Base-by-base conservation (phyloP, 2,888 invertebrate genomes). In the Hypsopygia costalis region DNA sequence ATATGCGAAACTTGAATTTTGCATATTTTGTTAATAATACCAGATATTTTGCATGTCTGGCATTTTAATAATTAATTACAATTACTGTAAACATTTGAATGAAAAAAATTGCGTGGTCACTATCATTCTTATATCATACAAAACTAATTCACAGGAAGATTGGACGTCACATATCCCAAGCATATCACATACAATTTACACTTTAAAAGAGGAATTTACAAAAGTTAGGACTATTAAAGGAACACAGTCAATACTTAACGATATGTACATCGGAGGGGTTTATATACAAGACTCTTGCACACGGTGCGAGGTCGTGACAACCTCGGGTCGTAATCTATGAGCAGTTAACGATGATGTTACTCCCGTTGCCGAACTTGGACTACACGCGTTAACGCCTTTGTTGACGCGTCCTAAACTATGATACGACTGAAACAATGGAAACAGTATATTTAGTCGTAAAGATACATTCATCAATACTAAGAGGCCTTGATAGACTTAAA, bases 241-340 rank as follows among this genome's bases (percentile, higher is more conserved):
- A 77, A 77, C 77, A 77, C 77, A 73, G 73, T 74, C 57, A 63
- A 55, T 56, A 46, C 45, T 33, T 40, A 34, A n/a, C 27, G 11
- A 27, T 78, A 79, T 76, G 52, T 78, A 79, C 75, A 77, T 44
- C 53, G 71, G 71, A 73, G 67, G 65, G 70, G 53, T 45, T 93
- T 94, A 95, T 93, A 95, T 95, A 94, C 95, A 95, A 90, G 95
- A 95, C 89, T 95, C 95, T 82, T 95, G 95, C 86, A 95, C 95
- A 69, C 95, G 92, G 89, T 95, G 95, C 52, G 95, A 95, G 49
- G 95, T 95, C 58, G 95, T 95, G 52, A 95, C 95, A 57, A 95
- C 94, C 81, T 95, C 95, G 51, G 95, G 95, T 62, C 94, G 93
- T 64, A 94, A 91, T 54, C 94, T 91, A 80, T 94, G 94, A 66